Percentiles rank a stretch among this genome's conserved stretches.
Evolutionary conservation across 92 coral and sea anemone species (phyloP).

Genomic region (Actinernus sp.): DNA sequence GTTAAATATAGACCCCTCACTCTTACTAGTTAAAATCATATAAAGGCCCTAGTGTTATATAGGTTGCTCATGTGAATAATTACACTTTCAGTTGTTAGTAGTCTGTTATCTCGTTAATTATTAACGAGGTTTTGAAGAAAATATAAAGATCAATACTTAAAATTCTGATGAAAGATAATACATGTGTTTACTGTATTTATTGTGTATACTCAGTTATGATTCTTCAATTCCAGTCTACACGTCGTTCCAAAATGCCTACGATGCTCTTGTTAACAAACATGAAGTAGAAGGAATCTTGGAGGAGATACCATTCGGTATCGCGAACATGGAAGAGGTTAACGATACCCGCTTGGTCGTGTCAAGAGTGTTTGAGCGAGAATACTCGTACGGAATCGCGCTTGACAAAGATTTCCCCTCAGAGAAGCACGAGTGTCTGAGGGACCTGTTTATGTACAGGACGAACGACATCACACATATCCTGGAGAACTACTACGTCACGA

Average conservation of each 20-base stretch:
- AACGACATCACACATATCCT: not conserved
- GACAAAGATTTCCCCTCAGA: not conserved
- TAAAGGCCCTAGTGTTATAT: too few species aligned
- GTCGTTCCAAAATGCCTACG: not conserved
- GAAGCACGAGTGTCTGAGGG: not conserved
- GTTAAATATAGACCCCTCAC: too few species aligned
- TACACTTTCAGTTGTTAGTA: too few species aligned
- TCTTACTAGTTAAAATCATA: too few species aligned
- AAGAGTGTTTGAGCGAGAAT: not conserved
- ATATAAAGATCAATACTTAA: too few species aligned
- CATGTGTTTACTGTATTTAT: too few species aligned
- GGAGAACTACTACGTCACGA: not conserved
- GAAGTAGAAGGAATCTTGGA: constrained; percentile 6
- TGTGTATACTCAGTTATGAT: not conserved
- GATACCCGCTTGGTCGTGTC: constrained; percentile 8
- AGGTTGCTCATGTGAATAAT: too few species aligned
- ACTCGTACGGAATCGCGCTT: constrained; percentile 9
- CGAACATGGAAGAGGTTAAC: not conserved
- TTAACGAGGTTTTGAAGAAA: too few species aligned
- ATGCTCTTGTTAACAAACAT: not conserved
- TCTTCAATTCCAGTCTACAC: not conserved
- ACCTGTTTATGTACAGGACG: not conserved
- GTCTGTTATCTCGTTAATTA: too few species aligned
- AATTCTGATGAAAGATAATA: too few species aligned
- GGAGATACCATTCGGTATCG: constrained; percentile 11